Percentiles rank a stretch among this genome's conserved stretches.
phyloP scores from a whole-genome alignment of 2,888 invertebrate species.

The Patella caerulea region DNA sequence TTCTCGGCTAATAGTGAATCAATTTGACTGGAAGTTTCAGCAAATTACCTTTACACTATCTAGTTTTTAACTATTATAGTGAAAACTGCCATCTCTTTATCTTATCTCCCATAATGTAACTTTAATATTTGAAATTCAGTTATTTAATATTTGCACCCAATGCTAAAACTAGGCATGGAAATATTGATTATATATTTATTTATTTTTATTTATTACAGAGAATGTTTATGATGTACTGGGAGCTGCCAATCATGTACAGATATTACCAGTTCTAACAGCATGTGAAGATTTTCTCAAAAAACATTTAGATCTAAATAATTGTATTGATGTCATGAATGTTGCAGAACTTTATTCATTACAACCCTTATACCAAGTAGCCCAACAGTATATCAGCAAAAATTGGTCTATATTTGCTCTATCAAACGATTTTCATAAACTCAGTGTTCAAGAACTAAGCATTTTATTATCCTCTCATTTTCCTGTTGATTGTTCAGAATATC shows the following conservation, averaged over 20 bases:
- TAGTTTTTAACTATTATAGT: no score
- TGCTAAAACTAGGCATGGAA: no score
- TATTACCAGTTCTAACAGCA: conserved; percentile 79
- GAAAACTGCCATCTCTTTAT: no score
- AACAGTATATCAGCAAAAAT: conserved; percentile 79
- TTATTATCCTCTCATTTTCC: conserved; percentile 79
- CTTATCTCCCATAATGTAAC: no score
- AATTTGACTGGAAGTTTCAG: no score
- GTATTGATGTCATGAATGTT: conserved; percentile 80
- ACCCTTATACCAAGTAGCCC: conserved; percentile 76
- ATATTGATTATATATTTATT: neutral
- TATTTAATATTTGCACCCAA: no score
- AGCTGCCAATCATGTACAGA: conserved; percentile 80
- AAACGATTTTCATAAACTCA: conserved; percentile 77
- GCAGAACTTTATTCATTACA: conserved; percentile 80
- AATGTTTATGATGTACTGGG: conserved; percentile 81
- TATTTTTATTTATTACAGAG: conserved; percentile 56
- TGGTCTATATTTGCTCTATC: conserved; percentile 77
- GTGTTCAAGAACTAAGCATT: conserved; percentile 77
- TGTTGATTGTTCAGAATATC: conserved; percentile 79
- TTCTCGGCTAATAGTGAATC: no score
- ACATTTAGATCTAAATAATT: conserved; percentile 81
- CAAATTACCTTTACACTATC: no score
- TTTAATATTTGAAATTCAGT: no score
- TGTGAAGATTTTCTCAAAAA: conserved; percentile 79